Evolutionary conservation across 1,140 invertebrate genomes (phyloP).

Genomic region (Oedothorax gibbosus): DNA sequence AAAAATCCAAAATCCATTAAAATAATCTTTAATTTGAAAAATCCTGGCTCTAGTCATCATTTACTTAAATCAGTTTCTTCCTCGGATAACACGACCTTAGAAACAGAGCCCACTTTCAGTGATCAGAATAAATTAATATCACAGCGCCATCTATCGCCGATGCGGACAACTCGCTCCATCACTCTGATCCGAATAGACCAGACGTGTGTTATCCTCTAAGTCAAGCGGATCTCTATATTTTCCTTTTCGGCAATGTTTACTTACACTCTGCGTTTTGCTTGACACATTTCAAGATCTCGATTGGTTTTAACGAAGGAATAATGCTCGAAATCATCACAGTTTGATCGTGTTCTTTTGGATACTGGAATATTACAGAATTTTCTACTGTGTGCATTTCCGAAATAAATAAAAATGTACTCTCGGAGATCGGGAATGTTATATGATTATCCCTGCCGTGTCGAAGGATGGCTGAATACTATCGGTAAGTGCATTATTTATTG

Average conservation of each 20-base stretch:
- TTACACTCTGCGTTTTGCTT: neutral
- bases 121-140: slow-evolving; percentile 23
- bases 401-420: slow-evolving; percentile 26
- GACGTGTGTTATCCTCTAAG: slow-evolving; percentile 1
- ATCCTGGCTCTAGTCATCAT: too few species aligned
- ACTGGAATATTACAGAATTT: neutral
- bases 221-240: neutral
- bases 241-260: neutral
- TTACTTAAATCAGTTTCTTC: too few species aligned
- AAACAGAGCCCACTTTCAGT: slow-evolving; percentile 12
- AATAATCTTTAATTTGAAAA: too few species aligned
- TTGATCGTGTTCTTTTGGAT: neutral
- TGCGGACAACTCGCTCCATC: neutral
- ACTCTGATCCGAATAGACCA: neutral
- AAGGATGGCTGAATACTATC: slow-evolving; percentile 79
- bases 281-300: neutral
- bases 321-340: neutral
- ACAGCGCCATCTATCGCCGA: slow-evolving; percentile 37
- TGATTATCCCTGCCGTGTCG: slow-evolving; percentile 77
- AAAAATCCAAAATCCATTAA: too few species aligned
- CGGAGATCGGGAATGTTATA: slow-evolving; percentile 43
- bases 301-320: slow-evolving; percentile 1
- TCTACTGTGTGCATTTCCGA: neutral
- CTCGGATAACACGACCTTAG: neutral
- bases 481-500: slow-evolving; percentile 72